Evolutionary conservation across 2,113 vertebrate species (phyloP).

Genomic region (Equus quagga): DNA sequence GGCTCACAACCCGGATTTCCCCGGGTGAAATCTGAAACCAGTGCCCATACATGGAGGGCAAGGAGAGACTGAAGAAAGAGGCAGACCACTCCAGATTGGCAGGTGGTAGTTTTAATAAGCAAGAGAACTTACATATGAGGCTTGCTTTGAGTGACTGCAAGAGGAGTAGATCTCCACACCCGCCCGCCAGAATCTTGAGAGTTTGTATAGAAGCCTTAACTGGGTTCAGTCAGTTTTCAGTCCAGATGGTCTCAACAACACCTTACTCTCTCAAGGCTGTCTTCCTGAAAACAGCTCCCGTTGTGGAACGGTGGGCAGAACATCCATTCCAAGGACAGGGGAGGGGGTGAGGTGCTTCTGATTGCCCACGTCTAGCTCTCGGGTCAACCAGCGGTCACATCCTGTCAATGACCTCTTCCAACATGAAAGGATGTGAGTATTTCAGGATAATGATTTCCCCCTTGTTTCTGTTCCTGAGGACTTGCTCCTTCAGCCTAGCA

Average conservation of each 20-base stretch:
- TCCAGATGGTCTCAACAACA: neutral
- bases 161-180: neutral
- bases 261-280: neutral
- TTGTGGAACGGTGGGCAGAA: neutral
- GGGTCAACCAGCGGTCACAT: neutral
- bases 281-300: neutral
- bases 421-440: neutral
- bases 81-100: neutral
- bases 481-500: neutral
- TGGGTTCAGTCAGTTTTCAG: neutral
- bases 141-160: neutral
- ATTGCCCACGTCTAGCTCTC: neutral
- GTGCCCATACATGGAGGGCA: neutral
- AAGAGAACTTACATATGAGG: neutral
- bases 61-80: neutral
- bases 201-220: neutral
- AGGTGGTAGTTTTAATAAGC: neutral
- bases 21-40: neutral
- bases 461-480: neutral
- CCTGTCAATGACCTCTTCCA: neutral
- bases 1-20: neutral
- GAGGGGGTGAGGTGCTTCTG: neutral
- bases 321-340: neutral
- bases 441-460: neutral
- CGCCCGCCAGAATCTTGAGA: neutral